Base-by-base conservation (phyloP, 2,888 invertebrate species). In the Neelides folsomi region DNA sequence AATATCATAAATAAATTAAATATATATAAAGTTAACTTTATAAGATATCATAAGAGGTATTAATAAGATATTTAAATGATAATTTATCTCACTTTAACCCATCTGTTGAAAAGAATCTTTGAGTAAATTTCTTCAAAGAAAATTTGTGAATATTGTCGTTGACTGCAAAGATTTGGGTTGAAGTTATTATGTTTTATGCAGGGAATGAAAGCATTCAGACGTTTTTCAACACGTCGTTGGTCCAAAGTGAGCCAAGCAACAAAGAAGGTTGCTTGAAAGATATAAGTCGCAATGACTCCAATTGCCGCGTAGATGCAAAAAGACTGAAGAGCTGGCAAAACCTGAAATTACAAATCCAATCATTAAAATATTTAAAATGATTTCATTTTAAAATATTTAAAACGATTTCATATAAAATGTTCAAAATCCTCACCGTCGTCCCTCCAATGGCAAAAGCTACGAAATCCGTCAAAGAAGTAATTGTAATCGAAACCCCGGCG, bases 401-500 rank as follows among this genome's bases (percentile, higher is more conserved):
- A 18, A 44, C n/a, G 15, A 13, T n/a, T 10, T n/a, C 6, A 8
- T 6, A 16, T n/a, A 9, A 15, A 41, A 10, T 41, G 15, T 12
- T 9, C 41, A 9, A 13, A 34, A 4, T 27, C 8, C 52, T 49
- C 55, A 61, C 63, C 20, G 64, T 62, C 18, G 61, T 57, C 43
- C 54, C 61, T 8, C 64, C 64, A 12, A 62, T 57, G 2, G 55
- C 59, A 51, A 64, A 64, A n/a, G 64, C 64, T 13, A 57, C 56
- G 40, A 62, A 59, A 42, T 64, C 64, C 0, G 64, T 64, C 8
- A 86, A 74, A 1, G 86, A 85, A 5, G 87, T 87, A 18, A 87
- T 81, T 1, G 82, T 83, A 58, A 88, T 86, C 1, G 86, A 86
- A 0, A 85, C 82, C 2, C 87, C 87, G 5, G 86, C 86, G 67